These are phyloP conservation scores for Holocentrus rufus DNA, from an alignment of 2,797 vertebrate species.

Conservation along the genomic window DNA sequence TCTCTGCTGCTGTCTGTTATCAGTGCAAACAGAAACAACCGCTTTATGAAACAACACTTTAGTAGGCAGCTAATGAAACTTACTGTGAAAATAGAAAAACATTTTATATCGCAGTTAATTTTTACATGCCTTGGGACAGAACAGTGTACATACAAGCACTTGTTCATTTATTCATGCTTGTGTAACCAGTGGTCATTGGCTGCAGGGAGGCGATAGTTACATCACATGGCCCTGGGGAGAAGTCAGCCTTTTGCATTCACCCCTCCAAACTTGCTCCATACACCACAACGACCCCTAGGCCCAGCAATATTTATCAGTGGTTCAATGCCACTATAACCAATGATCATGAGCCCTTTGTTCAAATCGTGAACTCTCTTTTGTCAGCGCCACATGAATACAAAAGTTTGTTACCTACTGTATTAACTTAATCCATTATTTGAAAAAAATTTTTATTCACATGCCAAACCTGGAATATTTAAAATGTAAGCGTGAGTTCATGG, in stretches of 20 bases:
- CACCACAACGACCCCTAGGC: not conserved
- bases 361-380: slow-evolving; percentile 10
- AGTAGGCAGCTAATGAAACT: not conserved
- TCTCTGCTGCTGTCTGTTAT: slow-evolving; percentile 25
- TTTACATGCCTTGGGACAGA: not conserved
- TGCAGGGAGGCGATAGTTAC: not conserved
- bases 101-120: not conserved
- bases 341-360: slow-evolving; percentile 8
- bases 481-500: too few species aligned
- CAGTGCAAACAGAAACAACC: not conserved
- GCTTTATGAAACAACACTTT: not conserved
- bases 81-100: not conserved
- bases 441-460: not conserved
- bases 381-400: not conserved
- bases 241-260: slow-evolving; percentile 13
- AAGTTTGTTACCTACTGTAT: not conserved
- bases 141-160: not conserved
- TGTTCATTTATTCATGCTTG: not conserved
- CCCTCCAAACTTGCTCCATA: not conserved
- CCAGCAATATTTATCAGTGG: slow-evolving; percentile 9
- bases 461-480: too few species aligned
- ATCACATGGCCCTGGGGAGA: not conserved
- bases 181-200: not conserved
- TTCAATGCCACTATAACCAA: not conserved
- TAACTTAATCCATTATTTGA: not conserved